Evolutionary conservation across 2,113 vertebrate genomes (phyloP).

Genomic region (Boleophthalmus pectinirostris): DNA sequence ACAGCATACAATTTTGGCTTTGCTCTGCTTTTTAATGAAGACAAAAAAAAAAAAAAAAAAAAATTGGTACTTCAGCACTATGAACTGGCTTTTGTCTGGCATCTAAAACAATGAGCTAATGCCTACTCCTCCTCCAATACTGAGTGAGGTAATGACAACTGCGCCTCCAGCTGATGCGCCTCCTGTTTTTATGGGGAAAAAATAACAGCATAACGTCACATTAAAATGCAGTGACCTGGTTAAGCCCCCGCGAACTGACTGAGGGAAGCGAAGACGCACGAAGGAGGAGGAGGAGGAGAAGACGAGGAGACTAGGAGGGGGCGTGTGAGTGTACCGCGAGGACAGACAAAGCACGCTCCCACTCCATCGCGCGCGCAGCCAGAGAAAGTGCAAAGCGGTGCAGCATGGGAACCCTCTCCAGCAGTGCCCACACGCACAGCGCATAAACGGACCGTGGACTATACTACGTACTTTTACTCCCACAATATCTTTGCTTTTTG

Average conservation of each 20-base stretch:
- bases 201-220: slow-evolving; percentile 78
- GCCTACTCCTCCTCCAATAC: not conserved
- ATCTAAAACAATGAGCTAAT: not conserved
- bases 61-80: not conserved
- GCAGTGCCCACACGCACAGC: slow-evolving; percentile 13
- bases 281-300: slow-evolving; percentile 27
- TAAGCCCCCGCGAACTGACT: slow-evolving; percentile 75
- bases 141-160: not conserved
- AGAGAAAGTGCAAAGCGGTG: slow-evolving; percentile 56
- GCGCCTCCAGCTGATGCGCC: not conserved
- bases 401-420: slow-evolving; percentile 58
- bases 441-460: slow-evolving; percentile 1
- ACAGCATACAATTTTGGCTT: not conserved
- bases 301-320: slow-evolving; percentile 27
- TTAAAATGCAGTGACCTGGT: slow-evolving; percentile 94
- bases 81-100: not conserved
- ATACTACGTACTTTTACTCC: not conserved
- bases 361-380: slow-evolving; percentile 38
- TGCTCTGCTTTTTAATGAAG: not conserved
- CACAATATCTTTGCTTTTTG: not conserved
- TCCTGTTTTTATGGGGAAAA: not conserved
- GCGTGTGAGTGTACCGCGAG: slow-evolving; percentile 45
- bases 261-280: slow-evolving; percentile 35
- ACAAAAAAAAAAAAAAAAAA: not conserved
- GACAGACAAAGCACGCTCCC: slow-evolving; percentile 62